Evolutionary conservation across 2,113 vertebrate genomes (phyloP).

Genomic region (Sinocyclocheilus anshuiensis): DNA sequence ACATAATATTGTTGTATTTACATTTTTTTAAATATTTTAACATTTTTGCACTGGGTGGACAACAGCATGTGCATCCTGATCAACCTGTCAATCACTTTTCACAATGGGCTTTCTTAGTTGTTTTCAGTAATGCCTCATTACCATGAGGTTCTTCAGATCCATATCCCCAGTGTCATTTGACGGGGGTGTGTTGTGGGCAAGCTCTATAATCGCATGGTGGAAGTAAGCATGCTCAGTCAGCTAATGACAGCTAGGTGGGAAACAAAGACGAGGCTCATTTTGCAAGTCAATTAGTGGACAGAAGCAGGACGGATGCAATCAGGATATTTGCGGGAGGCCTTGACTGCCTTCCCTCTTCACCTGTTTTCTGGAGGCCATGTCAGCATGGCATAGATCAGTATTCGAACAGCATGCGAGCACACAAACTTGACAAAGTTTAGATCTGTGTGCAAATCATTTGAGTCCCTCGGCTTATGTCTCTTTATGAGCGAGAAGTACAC

Average conservation of each 20-base stretch:
- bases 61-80: too few species aligned
- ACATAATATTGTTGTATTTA: background rate
- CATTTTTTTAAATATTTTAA: background rate
- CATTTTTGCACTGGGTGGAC: background rate
- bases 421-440: conserved; percentile 1
- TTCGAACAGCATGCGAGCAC: background rate
- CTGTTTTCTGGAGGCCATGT: background rate
- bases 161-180: background rate
- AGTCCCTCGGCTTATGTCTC: background rate
- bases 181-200: background rate
- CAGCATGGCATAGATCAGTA: background rate
- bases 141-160: background rate
- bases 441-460: background rate
- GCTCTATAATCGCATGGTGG: background rate
- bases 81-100: background rate
- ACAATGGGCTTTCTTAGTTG: background rate
- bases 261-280: conserved; percentile 18
- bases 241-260: background rate
- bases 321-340: background rate
- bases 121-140: background rate
- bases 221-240: background rate
- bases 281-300: conserved; percentile 35
- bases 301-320: conserved; percentile 34
- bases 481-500: background rate
- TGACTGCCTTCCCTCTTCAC: background rate